Conservation (phyloP, 2,797 vertebrate species). For the Muscicapa striata region DNA sequence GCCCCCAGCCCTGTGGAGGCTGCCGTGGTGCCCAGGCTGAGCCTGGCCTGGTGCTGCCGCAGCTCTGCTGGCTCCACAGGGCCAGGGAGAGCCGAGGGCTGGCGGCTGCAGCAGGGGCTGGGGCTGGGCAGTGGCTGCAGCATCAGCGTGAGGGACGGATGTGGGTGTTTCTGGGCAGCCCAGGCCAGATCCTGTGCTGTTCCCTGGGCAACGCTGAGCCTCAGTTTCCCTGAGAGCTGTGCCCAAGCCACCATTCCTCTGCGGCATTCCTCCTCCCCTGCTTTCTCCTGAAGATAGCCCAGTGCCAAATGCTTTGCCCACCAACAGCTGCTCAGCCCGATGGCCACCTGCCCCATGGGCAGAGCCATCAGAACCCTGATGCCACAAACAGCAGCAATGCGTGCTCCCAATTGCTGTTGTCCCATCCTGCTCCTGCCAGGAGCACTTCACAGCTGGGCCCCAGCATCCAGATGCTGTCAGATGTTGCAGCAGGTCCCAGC, state of each 20-base stretch:
- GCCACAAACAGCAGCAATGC: fast-evolving
- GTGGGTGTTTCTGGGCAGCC: not conserved
- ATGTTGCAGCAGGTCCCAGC: not conserved
- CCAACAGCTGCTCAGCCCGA: not conserved
- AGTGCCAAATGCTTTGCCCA: not conserved
- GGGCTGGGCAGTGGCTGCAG: not conserved
- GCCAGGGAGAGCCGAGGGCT: fast-evolving
- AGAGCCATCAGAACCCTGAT: not conserved
- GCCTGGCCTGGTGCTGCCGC: not conserved
- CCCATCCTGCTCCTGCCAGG: not conserved
- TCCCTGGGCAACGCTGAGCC: not conserved
- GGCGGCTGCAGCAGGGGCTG: not conserved
- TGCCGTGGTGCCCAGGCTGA: fast-evolving
- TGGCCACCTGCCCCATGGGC: not conserved
- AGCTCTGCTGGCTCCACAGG: fast-evolving
- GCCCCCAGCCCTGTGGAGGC: fast-evolving
- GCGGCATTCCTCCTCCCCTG: not conserved
- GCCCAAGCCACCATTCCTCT: not conserved
- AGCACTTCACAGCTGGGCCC: not conserved
- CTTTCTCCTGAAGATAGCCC: not conserved
- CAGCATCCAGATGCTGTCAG: not conserved
- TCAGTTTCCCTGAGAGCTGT: not conserved
- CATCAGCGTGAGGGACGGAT: fast-evolving
- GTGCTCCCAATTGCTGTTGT: not conserved
- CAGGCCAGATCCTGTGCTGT: fast-evolving